Conservation (phyloP, 2,113 vertebrate species). For the Entelurus aequoreus region DNA sequence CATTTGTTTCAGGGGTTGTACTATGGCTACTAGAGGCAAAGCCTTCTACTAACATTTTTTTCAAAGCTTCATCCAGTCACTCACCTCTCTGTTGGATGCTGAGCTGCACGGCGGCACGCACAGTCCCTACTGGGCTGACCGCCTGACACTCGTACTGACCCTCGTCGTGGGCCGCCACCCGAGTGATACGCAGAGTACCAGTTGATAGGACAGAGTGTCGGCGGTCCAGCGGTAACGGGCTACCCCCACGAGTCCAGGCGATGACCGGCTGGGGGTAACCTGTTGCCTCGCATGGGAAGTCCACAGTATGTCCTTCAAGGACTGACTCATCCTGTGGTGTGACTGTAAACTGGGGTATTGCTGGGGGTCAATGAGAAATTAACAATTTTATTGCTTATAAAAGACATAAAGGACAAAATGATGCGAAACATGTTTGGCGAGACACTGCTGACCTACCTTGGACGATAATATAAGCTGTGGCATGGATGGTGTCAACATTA, state of each 20-base stretch:
- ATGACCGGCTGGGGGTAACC: conserved; percentile 91
- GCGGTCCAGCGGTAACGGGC: conserved; percentile 83
- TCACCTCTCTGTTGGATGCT: conserved; percentile 88
- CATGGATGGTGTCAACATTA: conserved; percentile 85
- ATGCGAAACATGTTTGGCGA: background rate
- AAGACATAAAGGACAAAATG: background rate
- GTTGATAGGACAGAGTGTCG: conserved; percentile 83
- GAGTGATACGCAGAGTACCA: conserved; percentile 83
- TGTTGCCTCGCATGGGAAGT: conserved; percentile 89
- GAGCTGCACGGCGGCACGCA: conserved; percentile 76
- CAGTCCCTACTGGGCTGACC: conserved; percentile 87
- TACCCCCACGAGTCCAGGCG: conserved; percentile 93
- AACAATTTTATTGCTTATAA: background rate
- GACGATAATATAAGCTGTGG: conserved; percentile 88
- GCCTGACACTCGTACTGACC: conserved; percentile 98
- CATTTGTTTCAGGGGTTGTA: too few species aligned
- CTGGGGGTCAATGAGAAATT: conserved; percentile 52
- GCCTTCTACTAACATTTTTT: background rate
- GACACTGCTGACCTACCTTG: conserved; percentile 75
- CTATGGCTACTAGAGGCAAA: background rate
- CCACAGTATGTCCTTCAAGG: conserved; percentile 89
- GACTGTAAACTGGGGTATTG: conserved; percentile 87
- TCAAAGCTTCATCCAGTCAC: conserved; percentile 1
- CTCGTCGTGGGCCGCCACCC: conserved; percentile 88
- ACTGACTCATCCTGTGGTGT: conserved; percentile 86